These are phyloP conservation scores for mouse (Mus musculus) DNA, from an alignment of 2,113 vertebrate genomes.

Conservation along the genomic window DNA sequence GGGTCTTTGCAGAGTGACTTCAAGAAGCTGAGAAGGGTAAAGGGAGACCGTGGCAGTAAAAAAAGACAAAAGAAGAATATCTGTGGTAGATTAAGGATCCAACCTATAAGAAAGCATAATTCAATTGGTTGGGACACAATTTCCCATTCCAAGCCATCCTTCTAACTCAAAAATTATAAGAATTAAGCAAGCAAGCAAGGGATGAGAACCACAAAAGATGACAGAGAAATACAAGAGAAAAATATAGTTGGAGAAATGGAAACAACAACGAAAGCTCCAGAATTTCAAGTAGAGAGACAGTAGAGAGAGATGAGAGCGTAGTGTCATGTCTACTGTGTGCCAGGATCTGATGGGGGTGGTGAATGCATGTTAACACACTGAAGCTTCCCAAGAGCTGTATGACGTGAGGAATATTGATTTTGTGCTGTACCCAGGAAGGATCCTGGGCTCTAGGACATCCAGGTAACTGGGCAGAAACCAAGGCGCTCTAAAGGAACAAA, in stretches of 20 bases:
- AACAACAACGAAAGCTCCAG: not conserved
- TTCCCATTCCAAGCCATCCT: not conserved
- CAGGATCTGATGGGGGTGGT: not conserved
- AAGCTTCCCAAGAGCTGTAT: not conserved
- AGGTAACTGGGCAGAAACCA: not conserved
- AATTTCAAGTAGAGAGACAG: not conserved
- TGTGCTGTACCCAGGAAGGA: not conserved
- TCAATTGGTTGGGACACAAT: not conserved
- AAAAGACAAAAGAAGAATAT: not conserved
- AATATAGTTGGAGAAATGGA: not conserved
- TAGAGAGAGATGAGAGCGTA: too few species aligned
- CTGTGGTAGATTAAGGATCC: not conserved
- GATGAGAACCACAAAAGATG: not conserved
- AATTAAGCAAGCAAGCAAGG: not conserved
- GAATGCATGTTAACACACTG: too few species aligned
- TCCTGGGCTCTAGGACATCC: not conserved
- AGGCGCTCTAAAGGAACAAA: not conserved
- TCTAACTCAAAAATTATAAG: not conserved
- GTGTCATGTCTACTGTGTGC: not conserved
- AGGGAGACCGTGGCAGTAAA: not conserved
- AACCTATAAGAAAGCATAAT: not conserved
- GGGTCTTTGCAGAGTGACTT: not conserved
- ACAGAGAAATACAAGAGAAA: not conserved
- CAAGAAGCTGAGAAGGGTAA: not conserved
- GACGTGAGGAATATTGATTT: not conserved